phyloP scores from a whole-genome alignment of 2,113 vertebrate species.

The Proterorhinus semilunaris region DNA sequence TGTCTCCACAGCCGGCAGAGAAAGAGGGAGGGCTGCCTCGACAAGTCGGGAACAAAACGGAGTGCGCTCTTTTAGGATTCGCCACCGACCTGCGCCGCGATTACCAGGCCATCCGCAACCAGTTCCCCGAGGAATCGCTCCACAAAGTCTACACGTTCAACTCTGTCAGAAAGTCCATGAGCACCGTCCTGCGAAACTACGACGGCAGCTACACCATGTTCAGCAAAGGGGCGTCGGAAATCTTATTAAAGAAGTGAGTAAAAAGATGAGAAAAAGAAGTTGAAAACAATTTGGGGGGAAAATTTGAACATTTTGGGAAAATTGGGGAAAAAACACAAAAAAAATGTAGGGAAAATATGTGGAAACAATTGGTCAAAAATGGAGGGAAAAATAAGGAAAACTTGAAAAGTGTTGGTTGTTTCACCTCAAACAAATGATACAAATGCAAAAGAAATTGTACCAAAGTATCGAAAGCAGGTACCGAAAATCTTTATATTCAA shows the following conservation, averaged over 20 bases:
- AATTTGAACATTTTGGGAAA: no score
- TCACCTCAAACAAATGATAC: no score
- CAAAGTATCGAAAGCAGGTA: no score
- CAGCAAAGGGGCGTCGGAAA: constrained; percentile 98
- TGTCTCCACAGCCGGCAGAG: constrained; percentile 83
- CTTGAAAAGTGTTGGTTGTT: no score
- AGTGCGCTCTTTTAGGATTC: constrained; percentile 98
- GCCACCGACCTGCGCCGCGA: constrained; percentile 86
- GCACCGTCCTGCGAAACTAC: constrained; percentile 90
- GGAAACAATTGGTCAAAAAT: no score
- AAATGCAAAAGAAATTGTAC: no score
- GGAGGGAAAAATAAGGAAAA: no score
- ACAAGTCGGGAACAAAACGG: constrained; percentile 98
- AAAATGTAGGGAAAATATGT: no score
- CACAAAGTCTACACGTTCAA: constrained; percentile 99
- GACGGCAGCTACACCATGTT: constrained; percentile 95
- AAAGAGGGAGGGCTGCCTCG: constrained; percentile 94
- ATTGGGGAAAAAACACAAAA: no score
- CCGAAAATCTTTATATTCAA: no score
- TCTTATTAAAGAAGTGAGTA: constrained; percentile 94
- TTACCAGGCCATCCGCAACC: constrained; percentile 91
- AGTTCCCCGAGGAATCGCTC: constrained; percentile 91
- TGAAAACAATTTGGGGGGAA: no score
- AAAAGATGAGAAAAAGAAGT: no score
- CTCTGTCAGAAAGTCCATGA: constrained; percentile 98